Conservation (phyloP, 2,113 vertebrate species). For the Silurus asotus region DNA sequence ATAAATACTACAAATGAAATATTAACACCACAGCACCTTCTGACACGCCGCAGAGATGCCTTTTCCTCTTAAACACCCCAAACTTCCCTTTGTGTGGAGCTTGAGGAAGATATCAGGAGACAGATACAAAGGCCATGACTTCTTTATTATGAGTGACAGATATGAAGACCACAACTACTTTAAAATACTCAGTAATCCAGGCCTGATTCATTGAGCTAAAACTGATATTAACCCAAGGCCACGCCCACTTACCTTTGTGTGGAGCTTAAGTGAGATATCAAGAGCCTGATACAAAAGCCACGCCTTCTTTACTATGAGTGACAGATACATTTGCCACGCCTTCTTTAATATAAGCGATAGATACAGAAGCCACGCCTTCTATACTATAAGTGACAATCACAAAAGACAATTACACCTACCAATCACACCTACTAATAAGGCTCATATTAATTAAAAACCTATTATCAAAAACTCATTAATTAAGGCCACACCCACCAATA, state of each 20-base stretch:
- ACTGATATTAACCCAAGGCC: too few relatives aligned
- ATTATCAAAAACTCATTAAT: too few relatives aligned
- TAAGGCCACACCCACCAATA: too few relatives aligned
- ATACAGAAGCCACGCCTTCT: not conserved
- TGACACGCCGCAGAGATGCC: not conserved
- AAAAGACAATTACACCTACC: not conserved
- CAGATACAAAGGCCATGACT: not conserved
- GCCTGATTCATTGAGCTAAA: too few relatives aligned
- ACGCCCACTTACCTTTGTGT: too few relatives aligned
- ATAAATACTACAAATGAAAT: constrained; percentile 16
- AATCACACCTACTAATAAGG: not conserved
- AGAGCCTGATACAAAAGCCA: not conserved
- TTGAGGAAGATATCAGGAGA: not conserved
- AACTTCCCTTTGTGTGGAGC: not conserved
- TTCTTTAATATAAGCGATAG: not conserved
- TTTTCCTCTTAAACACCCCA: not conserved
- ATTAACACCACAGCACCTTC: constrained; percentile 15
- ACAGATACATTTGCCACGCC: not conserved
- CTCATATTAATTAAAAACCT: too few relatives aligned
- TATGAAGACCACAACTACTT: not conserved
- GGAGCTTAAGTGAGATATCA: too few relatives aligned
- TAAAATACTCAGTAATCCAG: too few relatives aligned
- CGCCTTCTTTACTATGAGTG: not conserved
- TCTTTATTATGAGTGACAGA: not conserved
- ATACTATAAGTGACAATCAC: not conserved